phyloP scores from a whole-genome alignment of 2,797 vertebrate species.

The Gephyroberyx darwinii region DNA sequence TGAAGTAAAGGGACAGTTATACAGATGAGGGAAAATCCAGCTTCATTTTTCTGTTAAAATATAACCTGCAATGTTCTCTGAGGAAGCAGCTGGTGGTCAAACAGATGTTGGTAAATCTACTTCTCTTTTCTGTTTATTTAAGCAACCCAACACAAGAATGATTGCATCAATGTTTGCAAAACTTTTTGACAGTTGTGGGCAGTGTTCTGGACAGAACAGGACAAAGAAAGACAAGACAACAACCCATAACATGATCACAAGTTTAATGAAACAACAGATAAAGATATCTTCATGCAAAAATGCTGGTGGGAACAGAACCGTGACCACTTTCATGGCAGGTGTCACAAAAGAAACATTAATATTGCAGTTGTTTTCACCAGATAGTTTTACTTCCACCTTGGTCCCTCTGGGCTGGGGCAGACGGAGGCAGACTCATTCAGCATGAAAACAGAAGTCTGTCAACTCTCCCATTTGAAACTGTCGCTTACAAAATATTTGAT shows the following conservation, averaged over 20 bases:
- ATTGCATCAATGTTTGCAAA: not conserved
- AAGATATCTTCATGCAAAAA: no score
- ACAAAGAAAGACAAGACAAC: no score
- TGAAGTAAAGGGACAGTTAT: no score
- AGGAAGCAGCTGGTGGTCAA: conserved; percentile 73
- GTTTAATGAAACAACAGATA: no score
- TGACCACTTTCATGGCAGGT: not conserved
- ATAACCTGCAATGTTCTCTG: not conserved
- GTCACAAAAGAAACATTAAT: accelerated
- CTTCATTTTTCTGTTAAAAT: not conserved
- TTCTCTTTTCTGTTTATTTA: conserved; percentile 42
- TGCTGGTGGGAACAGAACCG: no score
- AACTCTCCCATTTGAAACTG: conserved; percentile 22
- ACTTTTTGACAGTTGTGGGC: no score
- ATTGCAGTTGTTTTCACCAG: not conserved
- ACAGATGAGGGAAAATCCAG: no score
- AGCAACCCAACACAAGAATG: conserved; percentile 1
- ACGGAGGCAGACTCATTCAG: not conserved
- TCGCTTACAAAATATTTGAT: conserved; percentile 40
- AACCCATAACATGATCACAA: no score
- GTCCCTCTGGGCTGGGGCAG: not conserved
- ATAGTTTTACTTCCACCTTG: conserved; percentile 37
- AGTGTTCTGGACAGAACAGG: no score
- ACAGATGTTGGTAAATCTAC: conserved; percentile 4
- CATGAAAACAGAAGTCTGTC: conserved; percentile 48